Base-by-base conservation (phyloP, 2,797 vertebrate genomes). In the Melanotaenia parkinsoni region DNA sequence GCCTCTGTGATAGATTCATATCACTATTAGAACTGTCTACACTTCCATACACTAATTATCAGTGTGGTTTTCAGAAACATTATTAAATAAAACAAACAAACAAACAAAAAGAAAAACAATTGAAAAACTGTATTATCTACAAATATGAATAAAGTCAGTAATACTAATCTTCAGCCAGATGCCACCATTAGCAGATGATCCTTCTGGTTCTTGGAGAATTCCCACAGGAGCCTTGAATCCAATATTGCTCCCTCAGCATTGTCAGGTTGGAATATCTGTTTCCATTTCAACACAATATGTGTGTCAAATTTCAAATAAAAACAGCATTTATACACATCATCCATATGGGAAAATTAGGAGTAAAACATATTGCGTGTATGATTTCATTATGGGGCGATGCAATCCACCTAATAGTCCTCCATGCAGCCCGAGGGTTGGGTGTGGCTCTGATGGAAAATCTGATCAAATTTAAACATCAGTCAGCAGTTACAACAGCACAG, bases 111-210 rank as follows among this genome's bases (percentile, higher is more conserved):
- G 50, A 40, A 57, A 71, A 20, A 45, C 16, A 18, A 45, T 8
- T 6, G 6, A 26, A 54, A 28, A 72, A 63, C 7, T 61, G 14
- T 51, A 8, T 51, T 16, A 30, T 76, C 5, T 76, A 18, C 70
- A 50, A 57, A 75, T 79, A 18, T 54, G 63, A 22, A 38, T 40
- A 47, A 10, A 47, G 28, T 79, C 51, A 84, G 78, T 80, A 77
- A 83, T 45, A 76, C 58, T 72, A 83, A 77, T 76, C 81, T 67
- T 63, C 58, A 70, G 63, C 67, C 88, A 91, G 86, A 92, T 91
- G 88, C 81, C 75, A 24, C 88, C 74, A 87, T 89, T 81, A 88
- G 74, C 12, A 50, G 88, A 89, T 90, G 83, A 91, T 88, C 76
- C 70, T 62, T 66, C 45, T 81, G 61, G 61, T 81, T 77, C 67